Conservation (phyloP, 2,888 invertebrate species). For the Eilema depressum region DNA sequence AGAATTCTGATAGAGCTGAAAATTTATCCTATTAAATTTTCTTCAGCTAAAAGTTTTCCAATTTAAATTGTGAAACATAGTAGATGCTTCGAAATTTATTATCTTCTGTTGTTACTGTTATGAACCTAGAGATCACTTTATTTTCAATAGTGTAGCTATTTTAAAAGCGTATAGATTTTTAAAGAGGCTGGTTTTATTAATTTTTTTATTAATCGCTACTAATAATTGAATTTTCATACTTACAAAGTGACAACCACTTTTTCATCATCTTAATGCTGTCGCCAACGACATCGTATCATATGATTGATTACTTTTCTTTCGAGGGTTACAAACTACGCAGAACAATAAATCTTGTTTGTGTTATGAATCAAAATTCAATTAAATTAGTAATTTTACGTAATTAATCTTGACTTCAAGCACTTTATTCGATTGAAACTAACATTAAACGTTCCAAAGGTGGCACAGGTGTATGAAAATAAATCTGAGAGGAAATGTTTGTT, state of each 20-base stretch:
- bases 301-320: constrained; percentile 1
- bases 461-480: neutral
- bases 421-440: neutral
- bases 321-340: neutral
- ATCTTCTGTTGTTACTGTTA: neutral
- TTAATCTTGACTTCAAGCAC: neutral
- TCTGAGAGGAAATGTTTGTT: neutral
- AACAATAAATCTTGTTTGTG: neutral
- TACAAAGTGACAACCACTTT: neutral
- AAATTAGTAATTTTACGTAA: neutral
- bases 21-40: neutral
- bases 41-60: neutral
- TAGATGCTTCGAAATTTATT: neutral
- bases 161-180: neutral
- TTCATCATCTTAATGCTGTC: neutral
- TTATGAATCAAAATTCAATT: neutral
- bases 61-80: neutral
- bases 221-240: neutral
- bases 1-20: neutral
- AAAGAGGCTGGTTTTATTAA: neutral
- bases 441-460: neutral
- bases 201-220: neutral
- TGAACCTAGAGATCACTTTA: neutral
- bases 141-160: neutral
- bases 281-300: neutral